Percentiles rank a stretch among this genome's conserved stretches.
These are phyloP conservation scores for Neoaliturus tenellus DNA, from an alignment of 2,888 invertebrate genomes.

Conservation along the genomic window DNA sequence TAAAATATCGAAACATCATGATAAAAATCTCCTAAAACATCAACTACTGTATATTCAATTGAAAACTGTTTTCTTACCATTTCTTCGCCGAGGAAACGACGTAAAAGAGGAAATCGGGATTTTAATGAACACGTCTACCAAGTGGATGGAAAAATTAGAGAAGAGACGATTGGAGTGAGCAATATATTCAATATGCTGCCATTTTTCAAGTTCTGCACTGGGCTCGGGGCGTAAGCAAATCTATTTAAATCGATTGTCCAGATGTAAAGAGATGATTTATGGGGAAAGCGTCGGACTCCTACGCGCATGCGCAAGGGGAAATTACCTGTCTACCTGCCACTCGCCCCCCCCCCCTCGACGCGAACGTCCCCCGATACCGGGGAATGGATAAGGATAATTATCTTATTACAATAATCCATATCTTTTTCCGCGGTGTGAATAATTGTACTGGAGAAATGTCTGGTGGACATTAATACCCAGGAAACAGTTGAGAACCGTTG, in stretches of 20 bases:
- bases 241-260: constrained; percentile 53
- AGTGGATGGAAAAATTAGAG: background rate
- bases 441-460: background rate
- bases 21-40: background rate
- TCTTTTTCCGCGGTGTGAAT: constrained; percentile 36
- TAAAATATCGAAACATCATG: background rate
- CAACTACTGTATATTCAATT: background rate
- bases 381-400: constrained; percentile 28
- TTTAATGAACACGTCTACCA: constrained; percentile 38
- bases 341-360: background rate
- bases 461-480: background rate
- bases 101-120: background rate
- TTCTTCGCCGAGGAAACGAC: background rate
- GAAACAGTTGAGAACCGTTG: no score
- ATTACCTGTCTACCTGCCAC: constrained; percentile 35
- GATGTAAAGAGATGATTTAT: constrained; percentile 40
- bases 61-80: background rate
- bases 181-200: constrained; percentile 46
- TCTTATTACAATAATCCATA: constrained; percentile 48
- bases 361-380: background rate
- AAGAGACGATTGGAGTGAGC: constrained; percentile 7
- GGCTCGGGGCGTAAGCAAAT: constrained; percentile 50
- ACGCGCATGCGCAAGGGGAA: constrained; percentile 30
- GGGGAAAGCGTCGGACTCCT: constrained; percentile 45
- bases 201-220: constrained; percentile 51